Conservation (phyloP, 2,888 invertebrate genomes). For the Caenorhabditis plicata region DNA sequence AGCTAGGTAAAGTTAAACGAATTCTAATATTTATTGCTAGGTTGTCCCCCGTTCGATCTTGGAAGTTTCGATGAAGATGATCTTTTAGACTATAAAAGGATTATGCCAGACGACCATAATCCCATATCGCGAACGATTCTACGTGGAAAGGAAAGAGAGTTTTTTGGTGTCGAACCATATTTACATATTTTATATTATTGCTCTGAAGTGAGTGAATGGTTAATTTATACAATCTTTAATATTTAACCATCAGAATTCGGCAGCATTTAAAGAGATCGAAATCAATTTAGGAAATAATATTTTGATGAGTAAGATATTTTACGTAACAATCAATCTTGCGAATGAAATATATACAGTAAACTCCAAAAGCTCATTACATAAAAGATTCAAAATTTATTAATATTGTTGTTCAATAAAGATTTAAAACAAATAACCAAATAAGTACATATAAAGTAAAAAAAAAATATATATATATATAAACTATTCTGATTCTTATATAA, state of each 20-base stretch:
- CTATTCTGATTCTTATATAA: too few species aligned
- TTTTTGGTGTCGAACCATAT: slow-evolving; percentile 18
- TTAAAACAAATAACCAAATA: not conserved
- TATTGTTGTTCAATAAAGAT: not conserved
- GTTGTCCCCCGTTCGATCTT: not conserved
- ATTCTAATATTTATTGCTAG: not conserved
- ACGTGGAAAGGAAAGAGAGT: slow-evolving; percentile 13
- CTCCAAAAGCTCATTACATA: not conserved
- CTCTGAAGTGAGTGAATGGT: not conserved
- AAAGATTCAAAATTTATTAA: not conserved
- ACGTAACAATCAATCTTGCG: slow-evolving; percentile 13
- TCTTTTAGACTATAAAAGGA: not conserved
- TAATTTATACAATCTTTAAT: not conserved
- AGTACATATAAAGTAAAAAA: not conserved
- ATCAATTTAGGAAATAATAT: slow-evolving; percentile 1
- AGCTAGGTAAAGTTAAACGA: not conserved
- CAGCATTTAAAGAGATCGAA: not conserved
- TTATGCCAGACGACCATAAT: not conserved
- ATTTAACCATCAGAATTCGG: not conserved
- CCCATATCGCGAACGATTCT: slow-evolving; percentile 1
- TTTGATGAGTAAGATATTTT: slow-evolving; percentile 1
- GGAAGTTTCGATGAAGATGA: slow-evolving; percentile 21
- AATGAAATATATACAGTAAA: not conserved
- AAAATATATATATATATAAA: not conserved
- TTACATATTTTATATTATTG: slow-evolving; percentile 6